phyloP scores from a whole-genome alignment of 2,113 vertebrate species.

The Embiotoca jacksoni region DNA sequence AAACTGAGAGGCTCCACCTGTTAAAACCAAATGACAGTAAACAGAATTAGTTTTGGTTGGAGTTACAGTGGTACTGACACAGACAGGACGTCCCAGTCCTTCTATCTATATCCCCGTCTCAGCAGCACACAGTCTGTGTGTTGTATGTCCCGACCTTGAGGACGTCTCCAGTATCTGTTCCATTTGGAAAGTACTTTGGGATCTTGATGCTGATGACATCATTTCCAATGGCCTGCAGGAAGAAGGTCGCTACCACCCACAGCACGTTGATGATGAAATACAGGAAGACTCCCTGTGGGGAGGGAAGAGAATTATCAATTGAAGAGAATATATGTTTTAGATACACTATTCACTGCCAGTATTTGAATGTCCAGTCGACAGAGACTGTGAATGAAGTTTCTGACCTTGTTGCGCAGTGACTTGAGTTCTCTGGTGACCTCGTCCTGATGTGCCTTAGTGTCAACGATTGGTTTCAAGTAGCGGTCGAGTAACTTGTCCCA shows the following conservation, averaged over 20 bases:
- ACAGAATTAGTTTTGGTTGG: neutral
- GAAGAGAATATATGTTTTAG: no score
- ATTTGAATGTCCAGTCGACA: neutral
- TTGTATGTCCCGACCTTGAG: constrained; percentile 61
- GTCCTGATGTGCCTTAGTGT: constrained; percentile 66
- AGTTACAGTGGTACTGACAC: no score
- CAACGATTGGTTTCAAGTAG: constrained; percentile 79
- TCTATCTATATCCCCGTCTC: neutral
- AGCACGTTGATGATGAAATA: constrained; percentile 87
- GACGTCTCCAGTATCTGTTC: constrained; percentile 49
- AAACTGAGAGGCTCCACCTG: constrained; percentile 85
- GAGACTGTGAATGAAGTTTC: neutral
- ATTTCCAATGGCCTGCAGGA: constrained; percentile 85
- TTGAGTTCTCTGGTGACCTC: constrained; percentile 81
- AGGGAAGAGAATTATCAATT: neutral
- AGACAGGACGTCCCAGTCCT: neutral
- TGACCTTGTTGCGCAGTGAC: constrained; percentile 86
- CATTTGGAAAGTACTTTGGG: constrained; percentile 77
- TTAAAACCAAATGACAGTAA: constrained; percentile 24
- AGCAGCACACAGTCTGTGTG: constrained; percentile 1
- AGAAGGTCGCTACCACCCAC: constrained; percentile 88
- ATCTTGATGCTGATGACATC: constrained; percentile 84
- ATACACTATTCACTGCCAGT: neutral
- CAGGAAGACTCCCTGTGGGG: constrained; percentile 84
- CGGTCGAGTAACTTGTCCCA: constrained; percentile 83